Evolutionary conservation across 2,797 vertebrate genomes (phyloP).

Genomic region (Notolepis coatsorum): DNA sequence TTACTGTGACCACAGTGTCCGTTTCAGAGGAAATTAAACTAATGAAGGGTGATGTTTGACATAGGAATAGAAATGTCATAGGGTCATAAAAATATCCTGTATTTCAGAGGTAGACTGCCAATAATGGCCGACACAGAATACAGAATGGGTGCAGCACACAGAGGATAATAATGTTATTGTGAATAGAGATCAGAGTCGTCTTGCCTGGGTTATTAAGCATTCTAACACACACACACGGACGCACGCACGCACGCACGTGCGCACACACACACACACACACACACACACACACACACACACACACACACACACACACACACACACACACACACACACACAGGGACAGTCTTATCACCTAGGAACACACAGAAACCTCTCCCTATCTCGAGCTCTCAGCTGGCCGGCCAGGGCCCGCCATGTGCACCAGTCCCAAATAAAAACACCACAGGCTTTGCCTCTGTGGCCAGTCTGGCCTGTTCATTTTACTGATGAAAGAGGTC

Average conservation of each 20-base stretch:
- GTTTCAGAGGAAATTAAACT: no score
- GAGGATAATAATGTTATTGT: slow-evolving; percentile 72
- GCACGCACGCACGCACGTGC: not conserved
- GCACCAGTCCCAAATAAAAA: slow-evolving; percentile 67
- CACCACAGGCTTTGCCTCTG: slow-evolving; percentile 58
- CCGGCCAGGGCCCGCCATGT: slow-evolving; percentile 59
- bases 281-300: slow-evolving; percentile 76
- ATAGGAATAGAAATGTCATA: slow-evolving; percentile 52
- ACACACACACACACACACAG: slow-evolving; percentile 68
- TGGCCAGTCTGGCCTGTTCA: slow-evolving; percentile 48
- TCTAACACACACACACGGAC: slow-evolving; percentile 67
- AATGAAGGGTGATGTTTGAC: slow-evolving; percentile 44
- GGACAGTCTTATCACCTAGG: slow-evolving; percentile 75
- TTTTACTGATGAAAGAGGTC: slow-evolving; percentile 65
- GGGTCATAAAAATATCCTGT: slow-evolving; percentile 50
- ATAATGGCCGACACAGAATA: slow-evolving; percentile 57
- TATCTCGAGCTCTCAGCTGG: slow-evolving; percentile 77
- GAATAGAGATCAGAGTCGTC: slow-evolving; percentile 76
- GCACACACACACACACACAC: slow-evolving; percentile 73
- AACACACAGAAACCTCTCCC: slow-evolving; percentile 71
- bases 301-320: slow-evolving; percentile 77
- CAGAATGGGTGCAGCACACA: slow-evolving; percentile 56
- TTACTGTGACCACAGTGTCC: no score
- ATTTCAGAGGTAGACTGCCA: slow-evolving; percentile 34
- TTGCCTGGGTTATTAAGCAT: slow-evolving; percentile 62